Conservation (phyloP, 2,888 invertebrate species). For the Adineta ricciae region DNA sequence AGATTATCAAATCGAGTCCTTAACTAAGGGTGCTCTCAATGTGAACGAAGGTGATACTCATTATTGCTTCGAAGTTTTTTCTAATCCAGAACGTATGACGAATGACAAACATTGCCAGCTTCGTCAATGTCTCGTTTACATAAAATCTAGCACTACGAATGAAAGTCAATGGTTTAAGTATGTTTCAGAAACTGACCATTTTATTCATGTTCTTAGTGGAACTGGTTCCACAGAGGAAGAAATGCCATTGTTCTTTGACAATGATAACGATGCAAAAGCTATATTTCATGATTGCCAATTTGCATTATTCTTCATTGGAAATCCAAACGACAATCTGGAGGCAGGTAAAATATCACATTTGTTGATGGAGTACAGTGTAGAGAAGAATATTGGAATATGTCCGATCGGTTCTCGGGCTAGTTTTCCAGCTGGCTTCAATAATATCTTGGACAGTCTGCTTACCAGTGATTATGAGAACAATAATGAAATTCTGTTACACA, state of each 20-base stretch:
- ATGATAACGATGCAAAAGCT: not conserved
- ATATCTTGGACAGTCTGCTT: not conserved
- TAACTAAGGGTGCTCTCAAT: not conserved
- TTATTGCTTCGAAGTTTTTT: not conserved
- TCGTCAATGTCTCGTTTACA: not conserved
- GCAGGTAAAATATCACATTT: not conserved
- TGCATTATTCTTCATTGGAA: not conserved
- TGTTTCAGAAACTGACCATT: not conserved
- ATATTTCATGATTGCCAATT: not conserved
- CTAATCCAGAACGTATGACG: not conserved
- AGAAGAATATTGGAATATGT: not conserved
- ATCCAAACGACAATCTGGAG: not conserved
- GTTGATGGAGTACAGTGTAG: not conserved
- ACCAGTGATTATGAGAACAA: not conserved
- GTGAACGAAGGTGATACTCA: not conserved
- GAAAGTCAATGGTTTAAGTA: not conserved
- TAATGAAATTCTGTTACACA: not conserved
- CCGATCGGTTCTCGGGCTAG: not conserved
- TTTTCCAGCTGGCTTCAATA: not conserved
- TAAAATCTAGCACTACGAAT: not conserved
- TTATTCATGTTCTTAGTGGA: not conserved
- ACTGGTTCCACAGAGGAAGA: not conserved
- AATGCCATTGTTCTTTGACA: not conserved
- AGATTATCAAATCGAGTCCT: not conserved
- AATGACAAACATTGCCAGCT: accelerated